A percentile compares a stretch with the other conserved stretches of the same genome.
These are phyloP conservation scores for Coptodon rendalli DNA, from an alignment of 2,113 vertebrate genomes.

Conservation along the genomic window DNA sequence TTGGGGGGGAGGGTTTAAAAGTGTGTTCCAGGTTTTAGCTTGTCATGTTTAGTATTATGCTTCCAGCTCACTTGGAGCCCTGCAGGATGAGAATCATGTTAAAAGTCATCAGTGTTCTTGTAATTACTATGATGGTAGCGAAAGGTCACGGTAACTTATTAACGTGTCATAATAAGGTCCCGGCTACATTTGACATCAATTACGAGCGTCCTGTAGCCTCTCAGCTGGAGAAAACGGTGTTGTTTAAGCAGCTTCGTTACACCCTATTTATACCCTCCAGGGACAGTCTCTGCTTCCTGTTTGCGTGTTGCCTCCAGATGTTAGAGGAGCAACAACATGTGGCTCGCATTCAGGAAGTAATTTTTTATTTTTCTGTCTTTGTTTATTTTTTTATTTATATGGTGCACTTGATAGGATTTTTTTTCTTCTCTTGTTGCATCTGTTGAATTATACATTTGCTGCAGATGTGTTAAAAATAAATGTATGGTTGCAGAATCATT, in stretches of 20 bases:
- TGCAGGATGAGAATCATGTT: slow-evolving; percentile 36
- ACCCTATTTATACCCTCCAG: not conserved
- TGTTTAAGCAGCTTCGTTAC: not conserved
- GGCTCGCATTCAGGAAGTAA: not conserved
- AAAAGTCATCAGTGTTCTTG: slow-evolving; percentile 48
- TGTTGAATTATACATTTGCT: slow-evolving; percentile 16
- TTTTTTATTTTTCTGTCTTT: not conserved
- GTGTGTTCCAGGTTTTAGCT: slow-evolving; percentile 13
- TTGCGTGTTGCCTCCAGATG: slow-evolving; percentile 40
- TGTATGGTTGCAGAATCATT: not conserved
- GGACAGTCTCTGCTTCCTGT: not conserved
- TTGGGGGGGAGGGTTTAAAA: slow-evolving; percentile 16
- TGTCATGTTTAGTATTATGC: slow-evolving; percentile 31
- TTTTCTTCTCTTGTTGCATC: not conserved
- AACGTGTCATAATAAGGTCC: slow-evolving; percentile 57
- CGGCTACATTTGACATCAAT: slow-evolving; percentile 51
- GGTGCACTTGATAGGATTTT: not conserved
- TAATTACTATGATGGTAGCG: slow-evolving; percentile 51
- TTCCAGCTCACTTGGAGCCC: not conserved
- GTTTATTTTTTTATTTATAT: not conserved
- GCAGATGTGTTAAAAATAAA: slow-evolving; percentile 6
- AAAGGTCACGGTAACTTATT: slow-evolving; percentile 60
- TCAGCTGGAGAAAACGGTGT: not conserved
- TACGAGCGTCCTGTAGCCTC: slow-evolving; percentile 27
- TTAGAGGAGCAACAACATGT: slow-evolving; percentile 17